phyloP scores from a whole-genome alignment of 2,888 invertebrate genomes.

The Serripes groenlandicus region DNA sequence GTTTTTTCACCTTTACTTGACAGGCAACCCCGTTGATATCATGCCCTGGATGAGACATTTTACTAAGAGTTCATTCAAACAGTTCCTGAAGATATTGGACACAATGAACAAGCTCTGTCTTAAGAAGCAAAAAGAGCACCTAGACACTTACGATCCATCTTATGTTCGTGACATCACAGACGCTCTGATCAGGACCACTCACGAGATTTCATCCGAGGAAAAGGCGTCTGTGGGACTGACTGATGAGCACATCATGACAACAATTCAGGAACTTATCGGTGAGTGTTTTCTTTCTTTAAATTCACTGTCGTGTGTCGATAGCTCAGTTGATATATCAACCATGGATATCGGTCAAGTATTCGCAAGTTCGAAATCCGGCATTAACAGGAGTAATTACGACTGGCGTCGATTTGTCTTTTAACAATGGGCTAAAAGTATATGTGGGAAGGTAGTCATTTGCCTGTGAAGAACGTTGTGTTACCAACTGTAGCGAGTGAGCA shows the following conservation, averaged over 20 bases:
- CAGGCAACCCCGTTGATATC: slow-evolving; percentile 81
- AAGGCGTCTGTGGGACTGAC: slow-evolving; percentile 76
- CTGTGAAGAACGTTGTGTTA: too few relatives aligned
- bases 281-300: too few relatives aligned
- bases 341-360: too few relatives aligned
- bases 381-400: too few relatives aligned
- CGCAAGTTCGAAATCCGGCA: too few relatives aligned
- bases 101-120: slow-evolving; percentile 77
- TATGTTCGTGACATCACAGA: slow-evolving; percentile 81
- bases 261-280: slow-evolving; percentile 80
- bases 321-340: too few relatives aligned
- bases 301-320: too few relatives aligned
- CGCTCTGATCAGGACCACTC: slow-evolving; percentile 76
- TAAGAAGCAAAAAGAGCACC: slow-evolving; percentile 77
- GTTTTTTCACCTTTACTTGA: too few relatives aligned
- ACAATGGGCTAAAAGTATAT: too few relatives aligned
- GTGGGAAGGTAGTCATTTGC: too few relatives aligned
- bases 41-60: slow-evolving; percentile 82
- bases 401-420: too few relatives aligned
- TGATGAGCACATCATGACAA: slow-evolving; percentile 78
- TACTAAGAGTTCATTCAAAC: slow-evolving; percentile 73
- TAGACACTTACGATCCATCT: slow-evolving; percentile 73
- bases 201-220: slow-evolving; percentile 72
- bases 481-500: too few relatives aligned
- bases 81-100: slow-evolving; percentile 73